Evolutionary conservation across 2,797 vertebrate species (phyloP), one percentile per base, ranked within the genome.

Genomic region (Paramormyrops hopkinsi): DNA sequence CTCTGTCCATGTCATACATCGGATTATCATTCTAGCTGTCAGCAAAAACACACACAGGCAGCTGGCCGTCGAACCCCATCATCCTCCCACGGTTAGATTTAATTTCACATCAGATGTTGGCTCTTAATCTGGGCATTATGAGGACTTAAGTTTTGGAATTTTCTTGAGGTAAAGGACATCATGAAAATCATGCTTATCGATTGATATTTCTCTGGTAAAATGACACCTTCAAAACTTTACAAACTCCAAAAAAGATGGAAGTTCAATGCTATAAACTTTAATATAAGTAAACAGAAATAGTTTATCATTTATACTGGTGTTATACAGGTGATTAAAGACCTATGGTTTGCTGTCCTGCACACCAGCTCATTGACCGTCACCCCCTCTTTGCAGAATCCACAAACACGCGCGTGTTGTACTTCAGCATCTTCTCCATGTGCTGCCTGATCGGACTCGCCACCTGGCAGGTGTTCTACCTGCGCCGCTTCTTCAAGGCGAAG

Each of bases 401-500:
- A 44, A 96, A 96, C 82, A 96, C 94, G 8, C 94, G 94, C 0
- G 95, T 97, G 90, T 92, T 96, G 56, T 96, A 97, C 93, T 96
- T 97, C 95, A 97, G 95, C 94, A 95, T 97, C 94, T 96, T 96
- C 89, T 97, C 96, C 85, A 96, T 97, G 95, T 96, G 95, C 92
- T 97, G 97, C 90, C 95, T 97, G 92, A 96, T 97, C 0, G 96
- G 96, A 89, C 92, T 97, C 92, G 96, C 96, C 86, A 97, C 97
- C 33, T 97, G 96, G 97, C 97, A 97, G 90, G 96, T 97, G 86
- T 96, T 97, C 94, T 97, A 97, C 90, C 94, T 96, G 90, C 96
- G 96, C 44, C 95, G 94, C 83, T 97, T 97, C 93, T 97, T 97
- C 94, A 97, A 96, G 92, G 95, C 95, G 90, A 97, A 96, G 95